These are phyloP conservation scores for Dasyurus viverrinus DNA, from an alignment of 2,113 vertebrate genomes.

Conservation along the genomic window DNA sequence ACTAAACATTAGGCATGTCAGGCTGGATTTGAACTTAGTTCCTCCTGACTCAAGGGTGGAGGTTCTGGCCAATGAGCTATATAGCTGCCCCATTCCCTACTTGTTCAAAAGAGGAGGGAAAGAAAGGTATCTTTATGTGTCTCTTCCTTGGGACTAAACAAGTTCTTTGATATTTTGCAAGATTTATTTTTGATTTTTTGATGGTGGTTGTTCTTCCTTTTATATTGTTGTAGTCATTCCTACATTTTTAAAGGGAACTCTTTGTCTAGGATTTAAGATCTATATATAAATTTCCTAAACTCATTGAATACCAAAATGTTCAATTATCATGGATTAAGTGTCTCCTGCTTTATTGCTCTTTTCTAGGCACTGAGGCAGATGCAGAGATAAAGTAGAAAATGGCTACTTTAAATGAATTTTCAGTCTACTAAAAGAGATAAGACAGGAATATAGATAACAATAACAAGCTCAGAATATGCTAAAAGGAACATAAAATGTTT, in stretches of 20 bases:
- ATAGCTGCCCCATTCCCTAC: no score
- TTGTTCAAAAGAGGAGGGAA: not conserved
- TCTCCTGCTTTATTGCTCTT: not conserved
- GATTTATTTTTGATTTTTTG: not conserved
- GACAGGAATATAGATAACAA: not conserved
- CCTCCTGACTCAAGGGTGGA: no score
- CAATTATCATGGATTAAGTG: not conserved
- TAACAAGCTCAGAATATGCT: not conserved
- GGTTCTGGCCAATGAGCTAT: no score
- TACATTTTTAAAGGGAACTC: not conserved
- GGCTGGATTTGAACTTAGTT: no score
- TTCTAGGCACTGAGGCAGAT: not conserved
- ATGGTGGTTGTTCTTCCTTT: not conserved
- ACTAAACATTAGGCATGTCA: no score
- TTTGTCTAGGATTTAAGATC: not conserved
- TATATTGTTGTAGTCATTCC: not conserved
- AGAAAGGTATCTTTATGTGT: not conserved
- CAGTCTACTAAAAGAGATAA: not conserved
- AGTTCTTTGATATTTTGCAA: not conserved
- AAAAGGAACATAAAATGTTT: not conserved
- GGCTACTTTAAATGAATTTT: not conserved
- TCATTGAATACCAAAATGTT: not conserved
- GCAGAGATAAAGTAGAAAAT: not conserved
- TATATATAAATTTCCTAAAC: not conserved
- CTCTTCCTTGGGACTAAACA: not conserved